Conservation (phyloP, 2,797 vertebrate species). For the Chelmon rostratus region DNA sequence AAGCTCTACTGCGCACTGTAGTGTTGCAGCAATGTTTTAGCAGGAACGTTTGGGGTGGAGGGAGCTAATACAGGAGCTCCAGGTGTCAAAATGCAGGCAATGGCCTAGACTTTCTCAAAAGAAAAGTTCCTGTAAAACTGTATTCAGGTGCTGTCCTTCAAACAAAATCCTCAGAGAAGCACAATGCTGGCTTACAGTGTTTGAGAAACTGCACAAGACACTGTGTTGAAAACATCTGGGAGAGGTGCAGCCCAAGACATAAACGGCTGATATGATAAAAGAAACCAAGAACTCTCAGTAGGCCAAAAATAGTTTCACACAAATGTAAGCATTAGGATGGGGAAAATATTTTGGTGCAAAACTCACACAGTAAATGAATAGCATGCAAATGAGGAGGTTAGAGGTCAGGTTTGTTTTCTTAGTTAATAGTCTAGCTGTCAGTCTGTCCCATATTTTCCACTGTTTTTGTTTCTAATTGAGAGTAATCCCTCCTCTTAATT, state of each 20-base stretch:
- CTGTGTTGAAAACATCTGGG: background rate
- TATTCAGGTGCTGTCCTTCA: background rate
- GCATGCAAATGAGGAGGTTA: background rate
- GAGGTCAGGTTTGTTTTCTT: background rate
- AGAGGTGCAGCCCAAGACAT: background rate
- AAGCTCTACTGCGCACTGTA: background rate
- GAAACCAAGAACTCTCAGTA: too few relatives aligned
- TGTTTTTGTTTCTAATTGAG: constrained; percentile 15
- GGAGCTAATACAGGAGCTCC: background rate
- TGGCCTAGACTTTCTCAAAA: background rate
- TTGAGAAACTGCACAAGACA: background rate
- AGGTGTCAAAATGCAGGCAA: background rate
- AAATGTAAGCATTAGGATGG: background rate
- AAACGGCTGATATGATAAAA: background rate
- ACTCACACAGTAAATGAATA: background rate
- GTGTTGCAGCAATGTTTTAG: background rate
- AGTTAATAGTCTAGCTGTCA: background rate
- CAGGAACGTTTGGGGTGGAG: background rate
- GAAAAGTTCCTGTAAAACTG: background rate
- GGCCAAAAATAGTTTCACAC: background rate
- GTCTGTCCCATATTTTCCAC: background rate
- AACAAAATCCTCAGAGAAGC: background rate
- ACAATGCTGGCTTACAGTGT: background rate
- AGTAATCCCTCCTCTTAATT: constrained; percentile 7
- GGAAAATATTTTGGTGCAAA: background rate